These are phyloP conservation scores for Symphodus melops DNA, from an alignment of 2,113 vertebrate species.

Conservation along the genomic window DNA sequence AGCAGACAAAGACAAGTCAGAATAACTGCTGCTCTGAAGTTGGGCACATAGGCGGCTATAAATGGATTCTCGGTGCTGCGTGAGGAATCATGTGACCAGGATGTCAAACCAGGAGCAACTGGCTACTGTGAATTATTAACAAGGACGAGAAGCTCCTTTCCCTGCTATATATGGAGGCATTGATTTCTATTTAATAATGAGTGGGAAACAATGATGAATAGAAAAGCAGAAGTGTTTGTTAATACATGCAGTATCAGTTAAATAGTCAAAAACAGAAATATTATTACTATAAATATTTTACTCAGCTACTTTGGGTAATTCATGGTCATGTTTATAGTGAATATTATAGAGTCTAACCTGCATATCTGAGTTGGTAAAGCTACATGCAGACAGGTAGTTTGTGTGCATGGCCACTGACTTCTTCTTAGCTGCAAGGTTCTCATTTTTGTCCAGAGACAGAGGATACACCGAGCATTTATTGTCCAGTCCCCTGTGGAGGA, in stretches of 20 bases:
- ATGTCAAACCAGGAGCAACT: constrained; percentile 29
- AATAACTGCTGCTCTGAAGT: neutral
- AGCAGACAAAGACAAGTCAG: constrained; percentile 15
- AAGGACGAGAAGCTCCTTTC: constrained; percentile 4
- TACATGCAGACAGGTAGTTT: constrained; percentile 98
- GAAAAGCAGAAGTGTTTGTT: neutral
- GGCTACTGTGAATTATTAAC: constrained; percentile 65
- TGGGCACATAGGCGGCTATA: constrained; percentile 27
- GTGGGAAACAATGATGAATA: neutral
- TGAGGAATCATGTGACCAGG: constrained; percentile 56
- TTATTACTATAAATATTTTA: too few relatives aligned
- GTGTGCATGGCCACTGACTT: constrained; percentile 99
- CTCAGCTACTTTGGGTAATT: too few relatives aligned
- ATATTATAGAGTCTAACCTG: constrained; percentile 84
- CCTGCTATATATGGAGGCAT: constrained; percentile 13
- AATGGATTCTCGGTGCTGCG: constrained; percentile 38
- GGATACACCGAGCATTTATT: constrained; percentile 99
- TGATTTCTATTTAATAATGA: constrained; percentile 50
- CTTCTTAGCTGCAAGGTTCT: constrained; percentile 98
- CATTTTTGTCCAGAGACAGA: constrained; percentile 98
- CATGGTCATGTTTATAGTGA: neutral
- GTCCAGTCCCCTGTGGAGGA: constrained; percentile 88
- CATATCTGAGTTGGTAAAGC: constrained; percentile 99
- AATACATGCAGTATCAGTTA: neutral
- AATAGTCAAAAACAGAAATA: too few relatives aligned